A percentile compares a stretch with the other conserved stretches of the same genome.
Conservation (phyloP, 1,140 invertebrate species). For the Augochlora pura region DNA sequence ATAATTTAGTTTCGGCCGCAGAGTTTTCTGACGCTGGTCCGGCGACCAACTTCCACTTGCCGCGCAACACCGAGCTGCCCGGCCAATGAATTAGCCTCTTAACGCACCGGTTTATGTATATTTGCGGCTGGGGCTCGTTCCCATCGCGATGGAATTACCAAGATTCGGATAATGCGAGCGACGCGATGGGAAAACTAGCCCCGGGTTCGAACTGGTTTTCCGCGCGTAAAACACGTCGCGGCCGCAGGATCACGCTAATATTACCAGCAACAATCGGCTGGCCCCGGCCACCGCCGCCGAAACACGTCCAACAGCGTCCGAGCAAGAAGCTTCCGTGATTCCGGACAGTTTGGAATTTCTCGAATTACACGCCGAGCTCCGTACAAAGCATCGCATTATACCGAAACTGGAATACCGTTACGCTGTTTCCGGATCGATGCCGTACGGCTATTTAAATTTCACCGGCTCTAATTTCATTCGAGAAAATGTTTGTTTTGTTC, state of each 20-base stretch:
- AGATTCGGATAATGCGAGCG: no score
- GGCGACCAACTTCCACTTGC: no score
- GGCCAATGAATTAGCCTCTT: no score
- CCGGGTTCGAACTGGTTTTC: no score
- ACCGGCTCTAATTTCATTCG: not conserved
- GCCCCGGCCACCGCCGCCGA: no score
- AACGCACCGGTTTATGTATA: no score
- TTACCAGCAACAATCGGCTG: slow-evolving; percentile 22
- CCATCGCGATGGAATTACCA: not conserved
- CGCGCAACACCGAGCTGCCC: no score
- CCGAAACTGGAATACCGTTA: not conserved
- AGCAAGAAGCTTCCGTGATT: slow-evolving; percentile 29
- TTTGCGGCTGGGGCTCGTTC: no score
- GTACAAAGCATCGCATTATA: slow-evolving; percentile 7
- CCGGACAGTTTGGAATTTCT: slow-evolving; percentile 44
- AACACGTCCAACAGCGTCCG: slow-evolving; percentile 20
- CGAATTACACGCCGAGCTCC: slow-evolving; percentile 10
- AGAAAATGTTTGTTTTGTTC: not conserved
- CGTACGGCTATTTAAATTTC: not conserved
- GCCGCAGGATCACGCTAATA: slow-evolving; percentile 35
- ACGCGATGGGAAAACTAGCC: no score
- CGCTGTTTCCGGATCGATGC: slow-evolving; percentile 3
- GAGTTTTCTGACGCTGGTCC: no score
- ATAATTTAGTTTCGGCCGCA: no score
- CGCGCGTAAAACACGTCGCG: slow-evolving; percentile 16